Evolutionary conservation across 2,888 invertebrate species (phyloP), one percentile per base, ranked within the genome.

Genomic region (Buathra laborator): DNA sequence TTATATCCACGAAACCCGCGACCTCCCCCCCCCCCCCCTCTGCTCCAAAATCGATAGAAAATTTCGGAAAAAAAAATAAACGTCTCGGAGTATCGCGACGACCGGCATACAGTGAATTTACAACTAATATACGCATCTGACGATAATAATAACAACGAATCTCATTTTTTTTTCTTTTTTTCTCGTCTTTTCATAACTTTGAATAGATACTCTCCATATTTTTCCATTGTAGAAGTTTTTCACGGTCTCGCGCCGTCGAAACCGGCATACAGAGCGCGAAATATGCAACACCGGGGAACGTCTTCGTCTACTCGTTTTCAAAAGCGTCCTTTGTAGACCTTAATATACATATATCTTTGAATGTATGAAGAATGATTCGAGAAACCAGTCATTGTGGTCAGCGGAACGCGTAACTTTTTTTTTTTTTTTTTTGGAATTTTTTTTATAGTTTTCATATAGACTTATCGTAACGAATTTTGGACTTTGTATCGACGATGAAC

Each of bases 181-280:
- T 53, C 19, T 19, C 9, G 16, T 19, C 53, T 53, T 19, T 53
- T 53, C 53, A 3, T 7, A 9, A 19, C 53, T 7, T 53, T 9
- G 53, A 53, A 53, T 53, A 10, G 19, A 53, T 19, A 19, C 53
- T 53, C 53, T 53, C 9, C 53, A 16, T 53, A 53, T 53, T 53
- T 53, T 53, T 53, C 53, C 53, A 53, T 53, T 53, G 19, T 53
- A 16, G 2, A 53, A 24, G 24, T 3, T 16, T 53, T 53, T 53
- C 16, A 16, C 51, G 51, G 7, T 16, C 53, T 53, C 53, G 19
- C 9, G 16, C 16, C 53, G 53, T 19, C 53, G 4, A 53, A 19
- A 24, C 24, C 19, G 10, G 16, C 53, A 2, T 9, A 16, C 16
- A 16, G 16, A 53, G 19, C 53, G 16, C 16, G 16, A 9, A 53